Evolutionary conservation across 1,140 invertebrate genomes (phyloP), one percentile per base, ranked within the genome.

Genomic region (Trichonephila clavata): DNA sequence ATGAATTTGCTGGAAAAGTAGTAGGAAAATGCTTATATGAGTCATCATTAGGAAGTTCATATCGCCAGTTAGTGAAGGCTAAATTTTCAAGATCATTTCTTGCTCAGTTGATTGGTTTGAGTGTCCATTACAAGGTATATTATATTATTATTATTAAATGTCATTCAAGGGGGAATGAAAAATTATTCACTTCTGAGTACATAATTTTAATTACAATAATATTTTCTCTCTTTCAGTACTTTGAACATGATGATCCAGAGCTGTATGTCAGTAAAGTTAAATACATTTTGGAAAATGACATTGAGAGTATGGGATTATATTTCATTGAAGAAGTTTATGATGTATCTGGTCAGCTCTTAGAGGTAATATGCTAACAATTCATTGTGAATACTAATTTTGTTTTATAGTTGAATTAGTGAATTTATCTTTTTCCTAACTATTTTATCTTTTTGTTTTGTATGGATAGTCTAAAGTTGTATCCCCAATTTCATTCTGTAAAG

Each of bases 11-110:
- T 61, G 98, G 98, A 57, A 98, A 98, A 96, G 97, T 99, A 94
- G 98, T 99, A n/a, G 98, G 98, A 81, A 98, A 98, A 96, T 98
- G 98, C 96, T 96, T 99, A 91, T 99, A 98, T 95, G 98, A 99
- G 96, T 98, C 98, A 81, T 97, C 98, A 18, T 96, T 98, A 21
- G 98, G 98, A 8, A 97, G 98, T 43, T 97, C 97, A 18, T 98
- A 99, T 96, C 95, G 98, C 5, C 98, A 99, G 96, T 96, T 98
- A 91, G 98, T 99, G 21, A 97, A 98, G 92, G 98, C 98, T 1
- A 96, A 98, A 94, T 98, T 99, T 95, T 98, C 98, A 32, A 96
- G 98, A 90, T 99, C 98, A n/a, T 99, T 99, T 96, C 96, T 99
- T 59, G 98, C 98, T 68, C 98, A 99, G 96, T 97, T 99, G 80